Conservation (phyloP, 2,797 vertebrate genomes). For the Coranthus polyacanthus region DNA sequence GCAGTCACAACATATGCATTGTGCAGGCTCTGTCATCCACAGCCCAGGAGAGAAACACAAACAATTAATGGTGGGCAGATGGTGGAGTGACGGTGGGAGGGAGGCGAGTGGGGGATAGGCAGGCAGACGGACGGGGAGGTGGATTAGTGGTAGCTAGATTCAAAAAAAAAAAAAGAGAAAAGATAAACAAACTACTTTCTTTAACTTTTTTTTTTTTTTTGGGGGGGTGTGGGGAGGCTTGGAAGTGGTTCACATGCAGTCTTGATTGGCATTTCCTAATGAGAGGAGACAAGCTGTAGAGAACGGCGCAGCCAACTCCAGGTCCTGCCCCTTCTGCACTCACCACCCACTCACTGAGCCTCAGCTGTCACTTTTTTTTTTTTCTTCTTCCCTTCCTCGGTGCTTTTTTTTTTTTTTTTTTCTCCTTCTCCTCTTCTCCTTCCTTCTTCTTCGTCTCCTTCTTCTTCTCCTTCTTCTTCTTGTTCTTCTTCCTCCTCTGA, state of each 20-base stretch:
- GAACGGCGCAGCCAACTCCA: conserved; percentile 76
- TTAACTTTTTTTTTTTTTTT: conserved; percentile 60
- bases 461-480: conserved; percentile 6
- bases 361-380: conserved; percentile 78
- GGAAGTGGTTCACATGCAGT: conserved; percentile 72
- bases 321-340: conserved; percentile 81
- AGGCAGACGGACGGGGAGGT: conserved; percentile 71
- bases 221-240: conserved; percentile 40
- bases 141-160: conserved; percentile 68
- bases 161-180: conserved; percentile 40
- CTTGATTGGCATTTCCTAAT: conserved; percentile 84
- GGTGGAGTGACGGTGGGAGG: conserved; percentile 64
- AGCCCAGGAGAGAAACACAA: conserved; percentile 70
- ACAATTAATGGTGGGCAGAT: conserved; percentile 84
- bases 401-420: conserved; percentile 9
- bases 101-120: conserved; percentile 45
- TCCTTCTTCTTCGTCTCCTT: conserved; percentile 3
- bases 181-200: conserved; percentile 55
- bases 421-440: no score
- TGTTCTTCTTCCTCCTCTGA: conserved; percentile 42
- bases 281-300: conserved; percentile 80
- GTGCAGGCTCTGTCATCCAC: conserved; percentile 64
- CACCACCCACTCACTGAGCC: conserved; percentile 78
- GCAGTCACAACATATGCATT: conserved; percentile 74
- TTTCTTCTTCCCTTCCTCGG: conserved; percentile 65